These are phyloP conservation scores for Phortica okadai DNA, from an alignment of 2,888 invertebrate genomes.

Conservation along the genomic window DNA sequence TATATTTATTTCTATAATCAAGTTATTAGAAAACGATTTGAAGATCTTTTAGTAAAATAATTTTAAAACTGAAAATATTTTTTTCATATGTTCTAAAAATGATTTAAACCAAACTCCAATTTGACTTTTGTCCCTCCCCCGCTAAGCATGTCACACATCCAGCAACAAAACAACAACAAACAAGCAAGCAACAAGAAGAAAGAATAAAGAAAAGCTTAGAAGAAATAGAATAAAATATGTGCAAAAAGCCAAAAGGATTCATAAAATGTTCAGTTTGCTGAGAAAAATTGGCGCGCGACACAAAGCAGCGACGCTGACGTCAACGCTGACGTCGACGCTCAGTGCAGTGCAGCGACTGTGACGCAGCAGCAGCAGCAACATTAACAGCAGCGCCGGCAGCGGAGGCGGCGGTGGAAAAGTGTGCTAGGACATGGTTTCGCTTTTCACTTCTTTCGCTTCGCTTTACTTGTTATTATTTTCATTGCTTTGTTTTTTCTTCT, in stretches of 20 bases:
- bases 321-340: slow-evolving; percentile 28
- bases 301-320: slow-evolving; percentile 25
- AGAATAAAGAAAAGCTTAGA: background rate
- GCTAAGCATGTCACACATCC: too few species aligned
- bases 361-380: background rate
- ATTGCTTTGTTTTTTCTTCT: slow-evolving; percentile 64
- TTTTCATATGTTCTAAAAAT: too few species aligned
- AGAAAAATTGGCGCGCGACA: slow-evolving; percentile 58
- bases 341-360: slow-evolving; percentile 33
- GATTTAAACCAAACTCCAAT: too few species aligned
- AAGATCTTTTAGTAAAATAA: too few species aligned
- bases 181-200: slow-evolving; percentile 3
- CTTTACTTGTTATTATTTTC: slow-evolving; percentile 3
- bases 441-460: slow-evolving; percentile 50
- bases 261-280: slow-evolving; percentile 11
- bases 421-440: slow-evolving; percentile 68
- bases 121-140: too few species aligned
- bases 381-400: background rate
- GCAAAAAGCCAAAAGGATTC: slow-evolving; percentile 24
- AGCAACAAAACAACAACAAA: background rate
- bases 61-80: too few species aligned
- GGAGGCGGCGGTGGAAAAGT: slow-evolving; percentile 49
- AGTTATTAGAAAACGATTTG: too few species aligned
- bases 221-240: slow-evolving; percentile 7
- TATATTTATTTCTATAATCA: too few species aligned